Evolutionary conservation across 2,797 vertebrate species (phyloP).

Genomic region (Menidia menidia): DNA sequence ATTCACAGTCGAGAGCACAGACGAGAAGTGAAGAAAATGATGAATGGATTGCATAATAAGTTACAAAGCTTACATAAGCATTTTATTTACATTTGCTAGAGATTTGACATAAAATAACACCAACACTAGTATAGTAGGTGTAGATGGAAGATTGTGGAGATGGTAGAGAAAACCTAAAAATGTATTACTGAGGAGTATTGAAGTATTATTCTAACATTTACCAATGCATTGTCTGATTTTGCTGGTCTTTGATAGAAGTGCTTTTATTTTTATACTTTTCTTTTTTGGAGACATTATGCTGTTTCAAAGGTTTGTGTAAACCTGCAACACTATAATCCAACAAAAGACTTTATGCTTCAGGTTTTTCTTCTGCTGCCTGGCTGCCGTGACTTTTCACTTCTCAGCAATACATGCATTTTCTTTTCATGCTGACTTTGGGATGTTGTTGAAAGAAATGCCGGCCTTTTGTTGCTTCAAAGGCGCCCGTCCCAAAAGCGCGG

Average conservation of each 20-base stretch:
- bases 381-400: conserved; percentile 19
- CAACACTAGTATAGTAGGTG: background rate
- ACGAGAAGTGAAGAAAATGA: no score
- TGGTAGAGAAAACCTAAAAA: background rate
- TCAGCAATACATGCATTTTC: conserved; percentile 16
- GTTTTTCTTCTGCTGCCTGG: conserved; percentile 12
- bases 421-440: conserved; percentile 12
- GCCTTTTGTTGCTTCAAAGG: conserved; percentile 49
- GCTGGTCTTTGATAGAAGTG: background rate
- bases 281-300: background rate
- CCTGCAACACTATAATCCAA: conserved; percentile 22
- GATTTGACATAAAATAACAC: no score
- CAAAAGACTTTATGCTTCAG: conserved; percentile 18
- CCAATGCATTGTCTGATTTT: background rate
- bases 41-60: no score
- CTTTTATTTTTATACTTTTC: background rate
- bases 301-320: conserved; percentile 1
- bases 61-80: no score
- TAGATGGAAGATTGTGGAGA: background rate
- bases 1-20: no score
- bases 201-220: no score
- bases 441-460: conserved; percentile 43
- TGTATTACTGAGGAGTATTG: background rate
- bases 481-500: conserved; percentile 20
- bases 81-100: no score